Evolutionary conservation across 2,888 invertebrate species (phyloP).

Genomic region (Pammene fasciana): DNA sequence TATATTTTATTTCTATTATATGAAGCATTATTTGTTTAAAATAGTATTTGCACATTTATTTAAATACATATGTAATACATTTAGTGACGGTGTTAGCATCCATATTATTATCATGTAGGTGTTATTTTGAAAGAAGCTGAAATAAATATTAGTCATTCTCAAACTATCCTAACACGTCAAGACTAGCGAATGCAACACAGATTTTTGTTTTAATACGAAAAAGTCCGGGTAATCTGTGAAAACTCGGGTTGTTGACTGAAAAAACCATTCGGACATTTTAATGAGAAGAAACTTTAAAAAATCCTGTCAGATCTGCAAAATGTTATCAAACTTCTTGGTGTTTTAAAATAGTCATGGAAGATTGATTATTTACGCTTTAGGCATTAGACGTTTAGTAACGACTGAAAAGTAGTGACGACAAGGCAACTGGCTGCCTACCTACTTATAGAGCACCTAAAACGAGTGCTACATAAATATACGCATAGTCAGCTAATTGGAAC

Average conservation of each 20-base stretch:
- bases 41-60: neutral
- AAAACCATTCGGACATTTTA: too few species aligned
- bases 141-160: neutral
- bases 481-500: neutral
- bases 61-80: neutral
- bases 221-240: too few species aligned
- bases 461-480: neutral
- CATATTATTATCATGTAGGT: neutral
- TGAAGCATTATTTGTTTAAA: neutral
- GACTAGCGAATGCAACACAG: neutral
- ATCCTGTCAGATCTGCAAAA: too few species aligned
- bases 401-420: constrained; percentile 19
- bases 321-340: too few species aligned
- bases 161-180: neutral
- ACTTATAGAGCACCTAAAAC: constrained; percentile 1
- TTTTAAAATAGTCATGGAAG: neutral
- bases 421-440: neutral
- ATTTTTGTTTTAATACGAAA: too few species aligned
- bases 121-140: neutral
- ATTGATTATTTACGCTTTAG: neutral
- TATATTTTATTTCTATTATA: constrained; percentile 1
- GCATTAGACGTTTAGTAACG: constrained; percentile 2
- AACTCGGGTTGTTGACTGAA: too few species aligned
- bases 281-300: too few species aligned
- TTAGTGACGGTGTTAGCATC: neutral